These are phyloP conservation scores for Cryptocheilus praepositus DNA, from an alignment of 2,888 invertebrate genomes.

Conservation along the genomic window DNA sequence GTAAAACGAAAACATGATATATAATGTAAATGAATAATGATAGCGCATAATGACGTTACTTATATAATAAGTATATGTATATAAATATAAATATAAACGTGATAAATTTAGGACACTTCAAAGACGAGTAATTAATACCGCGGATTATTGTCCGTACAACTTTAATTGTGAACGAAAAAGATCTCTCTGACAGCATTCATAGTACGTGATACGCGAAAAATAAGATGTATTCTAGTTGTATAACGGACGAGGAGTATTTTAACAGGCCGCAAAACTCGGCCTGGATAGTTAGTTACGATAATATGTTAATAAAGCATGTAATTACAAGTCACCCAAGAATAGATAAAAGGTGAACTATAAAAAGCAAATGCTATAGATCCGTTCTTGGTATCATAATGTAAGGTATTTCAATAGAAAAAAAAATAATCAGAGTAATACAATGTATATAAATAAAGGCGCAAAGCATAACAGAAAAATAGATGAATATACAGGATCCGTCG, in stretches of 20 bases:
- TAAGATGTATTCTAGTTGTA: no score
- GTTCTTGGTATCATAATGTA: constrained; percentile 18
- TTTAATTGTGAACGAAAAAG: no score
- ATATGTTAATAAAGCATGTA: constrained; percentile 36
- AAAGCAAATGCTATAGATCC: constrained; percentile 32
- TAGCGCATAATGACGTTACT: no score
- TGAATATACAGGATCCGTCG: constrained; percentile 9
- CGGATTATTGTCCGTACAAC: no score
- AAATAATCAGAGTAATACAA: constrained; percentile 24
- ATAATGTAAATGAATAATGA: no score
- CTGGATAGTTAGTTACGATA: constrained; percentile 10
- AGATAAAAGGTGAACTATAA: constrained; percentile 30
- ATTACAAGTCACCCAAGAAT: constrained; percentile 33
- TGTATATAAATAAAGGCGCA: constrained; percentile 38
- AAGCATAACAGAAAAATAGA: constrained; percentile 32
- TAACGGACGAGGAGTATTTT: no score
- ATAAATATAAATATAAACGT: constrained; percentile 4
- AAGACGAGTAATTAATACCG: no score
- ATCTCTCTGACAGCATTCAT: no score
- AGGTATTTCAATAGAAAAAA: constrained; percentile 26
- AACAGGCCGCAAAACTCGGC: not conserved
- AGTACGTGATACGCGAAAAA: no score
- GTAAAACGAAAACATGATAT: no score
- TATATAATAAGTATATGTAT: not conserved
- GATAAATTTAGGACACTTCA: not conserved